These are phyloP conservation scores for Chromobotia macracanthus DNA, from an alignment of 2,797 vertebrate species.

Conservation along the genomic window DNA sequence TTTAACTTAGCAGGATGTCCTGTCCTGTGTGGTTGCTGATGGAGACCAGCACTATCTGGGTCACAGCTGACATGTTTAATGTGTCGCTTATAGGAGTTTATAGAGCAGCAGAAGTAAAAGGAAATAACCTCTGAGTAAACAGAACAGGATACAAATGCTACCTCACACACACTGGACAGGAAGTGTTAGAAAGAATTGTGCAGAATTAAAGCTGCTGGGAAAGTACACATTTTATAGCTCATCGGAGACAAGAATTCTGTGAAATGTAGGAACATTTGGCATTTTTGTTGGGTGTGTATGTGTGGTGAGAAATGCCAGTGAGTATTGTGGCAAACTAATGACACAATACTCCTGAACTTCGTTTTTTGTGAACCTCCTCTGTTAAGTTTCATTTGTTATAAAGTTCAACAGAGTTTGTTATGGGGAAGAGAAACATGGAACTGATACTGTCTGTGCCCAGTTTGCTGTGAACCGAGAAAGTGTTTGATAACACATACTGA, in stretches of 20 bases:
- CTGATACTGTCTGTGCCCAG: not conserved
- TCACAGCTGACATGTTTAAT: slow-evolving; percentile 11
- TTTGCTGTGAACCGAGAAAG: too few species aligned
- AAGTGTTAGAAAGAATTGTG: slow-evolving; percentile 18
- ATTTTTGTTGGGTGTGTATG: not conserved
- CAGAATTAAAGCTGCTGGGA: slow-evolving; percentile 17
- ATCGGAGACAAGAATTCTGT: not conserved
- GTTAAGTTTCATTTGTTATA: slow-evolving; percentile 17
- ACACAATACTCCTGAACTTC: not conserved
- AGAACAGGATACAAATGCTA: slow-evolving; percentile 17
- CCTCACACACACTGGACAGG: slow-evolving; percentile 5
- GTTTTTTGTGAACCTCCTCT: not conserved
- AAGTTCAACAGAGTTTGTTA: slow-evolving; percentile 8
- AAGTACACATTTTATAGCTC: not conserved
- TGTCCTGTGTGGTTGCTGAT: not conserved
- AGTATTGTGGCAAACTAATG: not conserved
- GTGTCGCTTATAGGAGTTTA: not conserved
- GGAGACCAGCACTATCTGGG: not conserved
- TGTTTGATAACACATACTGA: not conserved
- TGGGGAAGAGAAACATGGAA: slow-evolving; percentile 32
- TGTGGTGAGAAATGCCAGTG: not conserved
- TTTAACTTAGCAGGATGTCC: not conserved
- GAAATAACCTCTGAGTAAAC: slow-evolving; percentile 42
- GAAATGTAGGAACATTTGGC: too few species aligned
- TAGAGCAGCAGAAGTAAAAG: slow-evolving; percentile 25